These are phyloP conservation scores for Drosophila dives DNA, from an alignment of 2,888 invertebrate genomes.

Conservation along the genomic window DNA sequence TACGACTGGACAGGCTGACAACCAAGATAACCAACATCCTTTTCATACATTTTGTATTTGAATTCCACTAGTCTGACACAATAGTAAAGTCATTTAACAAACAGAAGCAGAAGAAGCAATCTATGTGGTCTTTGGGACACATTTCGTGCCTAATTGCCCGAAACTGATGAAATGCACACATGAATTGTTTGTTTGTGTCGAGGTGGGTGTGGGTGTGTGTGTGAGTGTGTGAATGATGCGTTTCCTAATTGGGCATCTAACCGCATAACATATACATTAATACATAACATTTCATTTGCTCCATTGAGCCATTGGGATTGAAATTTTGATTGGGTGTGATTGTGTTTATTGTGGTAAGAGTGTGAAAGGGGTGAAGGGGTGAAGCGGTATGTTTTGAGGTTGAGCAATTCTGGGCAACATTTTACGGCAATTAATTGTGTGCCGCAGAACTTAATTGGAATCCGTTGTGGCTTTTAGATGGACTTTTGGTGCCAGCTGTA, in stretches of 20 bases:
- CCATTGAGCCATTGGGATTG: slow-evolving; percentile 15
- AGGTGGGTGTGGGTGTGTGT: neutral
- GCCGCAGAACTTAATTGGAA: slow-evolving; percentile 70
- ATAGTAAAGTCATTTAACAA: neutral
- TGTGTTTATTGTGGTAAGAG: neutral
- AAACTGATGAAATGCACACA: slow-evolving; percentile 25
- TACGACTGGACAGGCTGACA: neutral
- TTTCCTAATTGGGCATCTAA: slow-evolving; percentile 12
- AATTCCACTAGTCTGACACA: neutral
- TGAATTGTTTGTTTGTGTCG: neutral
- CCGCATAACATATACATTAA: slow-evolving; percentile 33
- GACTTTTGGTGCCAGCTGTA: slow-evolving; percentile 24
- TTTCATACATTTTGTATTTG: neutral
- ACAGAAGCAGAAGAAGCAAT: neutral
- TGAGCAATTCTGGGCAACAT: neutral
- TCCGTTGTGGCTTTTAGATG: slow-evolving; percentile 56
- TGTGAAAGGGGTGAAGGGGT: neutral
- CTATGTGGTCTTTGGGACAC: slow-evolving; percentile 9
- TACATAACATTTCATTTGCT: neutral
- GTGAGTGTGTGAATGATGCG: slow-evolving; percentile 4
- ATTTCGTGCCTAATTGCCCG: slow-evolving; percentile 26
- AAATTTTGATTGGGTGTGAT: neutral
- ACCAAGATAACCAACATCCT: neutral
- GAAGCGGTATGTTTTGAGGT: neutral
- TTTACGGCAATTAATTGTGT: slow-evolving; percentile 66